Percentiles rank a stretch among this genome's conserved stretches.
These are phyloP conservation scores for Thymallus thymallus DNA, from an alignment of 2,113 vertebrate genomes.

Conservation along the genomic window DNA sequence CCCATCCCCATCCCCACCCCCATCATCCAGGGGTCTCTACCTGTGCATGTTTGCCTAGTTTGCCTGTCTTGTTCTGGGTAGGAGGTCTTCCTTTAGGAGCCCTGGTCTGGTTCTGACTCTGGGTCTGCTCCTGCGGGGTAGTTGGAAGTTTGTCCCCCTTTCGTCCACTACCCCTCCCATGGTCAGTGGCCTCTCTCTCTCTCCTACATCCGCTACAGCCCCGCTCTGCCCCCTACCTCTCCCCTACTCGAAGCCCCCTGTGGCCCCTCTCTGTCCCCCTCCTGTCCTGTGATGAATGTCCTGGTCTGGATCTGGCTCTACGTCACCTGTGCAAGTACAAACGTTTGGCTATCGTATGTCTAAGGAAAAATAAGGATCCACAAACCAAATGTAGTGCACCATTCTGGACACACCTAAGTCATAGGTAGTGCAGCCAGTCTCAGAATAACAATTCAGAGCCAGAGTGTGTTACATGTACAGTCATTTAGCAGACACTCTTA, in stretches of 20 bases:
- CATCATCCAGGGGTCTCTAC: neutral
- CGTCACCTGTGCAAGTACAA: neutral
- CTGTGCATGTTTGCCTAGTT: constrained; percentile 3
- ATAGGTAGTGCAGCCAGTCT: neutral
- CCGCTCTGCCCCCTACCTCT: neutral
- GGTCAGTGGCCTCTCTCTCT: neutral
- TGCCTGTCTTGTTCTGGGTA: constrained; percentile 2
- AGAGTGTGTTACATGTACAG: no score
- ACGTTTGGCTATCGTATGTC: neutral
- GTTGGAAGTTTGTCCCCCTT: neutral
- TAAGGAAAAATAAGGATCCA: neutral
- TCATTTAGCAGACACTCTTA: no score
- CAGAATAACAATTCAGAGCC: constrained; percentile 44
- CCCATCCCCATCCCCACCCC: neutral
- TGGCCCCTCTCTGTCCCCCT: neutral
- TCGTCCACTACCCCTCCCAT: neutral
- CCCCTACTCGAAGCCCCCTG: neutral
- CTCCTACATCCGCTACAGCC: neutral
- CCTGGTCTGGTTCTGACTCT: neutral
- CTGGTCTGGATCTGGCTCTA: neutral
- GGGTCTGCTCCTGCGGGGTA: neutral
- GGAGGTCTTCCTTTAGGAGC: neutral
- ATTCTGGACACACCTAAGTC: constrained; percentile 24
- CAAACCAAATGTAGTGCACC: no score
- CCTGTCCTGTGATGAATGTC: neutral